phyloP scores from a whole-genome alignment of 1,140 invertebrate genomes.

The Nixonia krombeini region DNA sequence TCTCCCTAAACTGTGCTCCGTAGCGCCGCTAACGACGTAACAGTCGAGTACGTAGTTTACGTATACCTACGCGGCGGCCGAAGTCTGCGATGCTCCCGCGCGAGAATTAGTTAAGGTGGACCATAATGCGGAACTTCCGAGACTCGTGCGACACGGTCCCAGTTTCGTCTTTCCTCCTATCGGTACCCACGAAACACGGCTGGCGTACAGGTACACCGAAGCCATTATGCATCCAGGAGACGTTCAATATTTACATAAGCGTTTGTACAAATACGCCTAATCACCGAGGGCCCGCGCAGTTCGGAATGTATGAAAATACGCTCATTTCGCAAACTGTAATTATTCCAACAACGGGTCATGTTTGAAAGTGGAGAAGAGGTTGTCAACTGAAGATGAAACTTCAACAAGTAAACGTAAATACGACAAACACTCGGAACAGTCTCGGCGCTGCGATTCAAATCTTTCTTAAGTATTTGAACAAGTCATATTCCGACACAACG shows the following conservation, averaged over 20 bases:
- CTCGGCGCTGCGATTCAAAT: no score
- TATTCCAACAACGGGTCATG: no score
- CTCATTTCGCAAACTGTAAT: no score
- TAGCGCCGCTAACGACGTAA: constrained; percentile 38
- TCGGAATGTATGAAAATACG: constrained; percentile 1
- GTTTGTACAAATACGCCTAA: constrained; percentile 11
- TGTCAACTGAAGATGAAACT: no score
- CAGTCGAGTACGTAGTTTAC: constrained; percentile 46
- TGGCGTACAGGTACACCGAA: no score
- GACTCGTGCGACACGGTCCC: constrained; percentile 31
- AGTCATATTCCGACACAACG: no score
- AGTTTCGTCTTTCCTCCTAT: constrained; percentile 22
- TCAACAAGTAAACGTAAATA: no score
- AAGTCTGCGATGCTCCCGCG: constrained; percentile 4
- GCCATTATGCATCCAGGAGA: constrained; percentile 4
- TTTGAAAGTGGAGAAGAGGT: no score
- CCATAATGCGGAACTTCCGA: constrained; percentile 55
- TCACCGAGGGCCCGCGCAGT: background rate
- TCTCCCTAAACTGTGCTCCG: constrained; percentile 50
- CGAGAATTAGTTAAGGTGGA: constrained; percentile 38
- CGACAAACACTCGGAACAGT: no score
- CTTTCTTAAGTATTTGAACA: no score
- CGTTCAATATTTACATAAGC: constrained; percentile 3
- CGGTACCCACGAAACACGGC: no score
- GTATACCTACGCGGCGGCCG: constrained; percentile 1